Conservation (phyloP, 2,888 invertebrate genomes). For the Lordiphosa fenestrarum region DNA sequence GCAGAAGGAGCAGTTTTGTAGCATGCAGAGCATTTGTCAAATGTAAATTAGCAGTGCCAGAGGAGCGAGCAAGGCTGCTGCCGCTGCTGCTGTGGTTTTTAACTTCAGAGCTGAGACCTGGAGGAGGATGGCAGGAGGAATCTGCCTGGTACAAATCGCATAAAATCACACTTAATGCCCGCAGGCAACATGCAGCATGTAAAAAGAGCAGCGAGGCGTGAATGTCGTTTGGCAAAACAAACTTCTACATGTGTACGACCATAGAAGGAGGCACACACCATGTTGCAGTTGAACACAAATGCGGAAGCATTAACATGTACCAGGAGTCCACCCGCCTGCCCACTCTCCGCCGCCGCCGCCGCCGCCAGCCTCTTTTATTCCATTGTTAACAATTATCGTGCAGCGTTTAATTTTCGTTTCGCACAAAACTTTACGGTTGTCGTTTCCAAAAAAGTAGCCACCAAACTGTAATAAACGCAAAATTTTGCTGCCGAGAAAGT, state of each 20-base stretch:
- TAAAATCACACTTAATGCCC: constrained; percentile 77
- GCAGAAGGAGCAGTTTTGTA: constrained; percentile 54
- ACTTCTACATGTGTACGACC: constrained; percentile 40
- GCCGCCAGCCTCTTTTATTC: constrained; percentile 19
- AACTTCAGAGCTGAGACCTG: constrained; percentile 24
- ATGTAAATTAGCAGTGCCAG: constrained; percentile 70
- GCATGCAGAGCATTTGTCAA: constrained; percentile 77
- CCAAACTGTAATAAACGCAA: constrained; percentile 66
- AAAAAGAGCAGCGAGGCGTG: constrained; percentile 70
- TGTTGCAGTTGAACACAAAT: constrained; percentile 48
- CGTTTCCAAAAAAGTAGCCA: constrained; percentile 49
- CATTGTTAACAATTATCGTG: constrained; percentile 70
- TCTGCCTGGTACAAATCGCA: constrained; percentile 65
- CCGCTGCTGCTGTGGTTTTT: constrained; percentile 29
- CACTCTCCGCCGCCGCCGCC: constrained; percentile 5
- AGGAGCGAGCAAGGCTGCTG: neutral
- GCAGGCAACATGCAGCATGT: constrained; percentile 67
- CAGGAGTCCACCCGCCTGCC: constrained; percentile 19
- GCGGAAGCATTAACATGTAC: constrained; percentile 49
- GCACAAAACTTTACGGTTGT: constrained; percentile 44
- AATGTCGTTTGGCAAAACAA: constrained; percentile 69
- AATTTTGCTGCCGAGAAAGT: constrained; percentile 32
- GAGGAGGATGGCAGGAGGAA: constrained; percentile 9
- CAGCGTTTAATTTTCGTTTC: constrained; percentile 63
- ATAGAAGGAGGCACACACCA: constrained; percentile 23